Base-by-base conservation (phyloP, 2,888 invertebrate genomes). In the Drosophila kanekoi region DNA sequence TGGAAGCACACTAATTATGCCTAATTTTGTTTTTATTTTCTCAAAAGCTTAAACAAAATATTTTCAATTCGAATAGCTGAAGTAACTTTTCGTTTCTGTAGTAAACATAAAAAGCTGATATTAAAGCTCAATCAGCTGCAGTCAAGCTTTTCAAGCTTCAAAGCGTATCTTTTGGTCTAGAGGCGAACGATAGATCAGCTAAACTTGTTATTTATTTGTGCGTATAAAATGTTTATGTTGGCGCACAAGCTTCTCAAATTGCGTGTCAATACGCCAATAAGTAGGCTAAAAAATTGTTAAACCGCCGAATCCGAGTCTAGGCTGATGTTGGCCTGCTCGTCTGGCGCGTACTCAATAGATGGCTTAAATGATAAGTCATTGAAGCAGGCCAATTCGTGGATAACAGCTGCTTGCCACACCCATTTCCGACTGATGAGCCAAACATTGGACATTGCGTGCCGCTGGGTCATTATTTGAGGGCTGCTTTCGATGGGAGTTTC, bases 361-460 rank as follows among this genome's bases (percentile, higher is more conserved):
- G 75, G 68, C 75, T 76, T 72, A 63, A 63, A 75, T 67, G 75
- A 76, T 76, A 75, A 75, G 75, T 71, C 75, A 75, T 66, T 49
- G 71, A 37, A 52, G 71, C 70, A 40, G 44, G 66, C 48, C 71
- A 74, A 72, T 75, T 75, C 41, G 57, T 35, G 54, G 47, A 11
- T 16, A 38, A 38, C 49, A 37, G 37, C 49, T 49, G 49, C 23
- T 49, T 52, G 45, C 54, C 67, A 59, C 74, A 59, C 75, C 68
- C 51, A 51, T 16, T 57, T 37, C 44, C 57, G 32, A 44, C 35
- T 20, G 48, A 43, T 37, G 62, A 32, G 37, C 43, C 44, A 47
- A n/a, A 11, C 33, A 44, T 64, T 65, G 73, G 58, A 56, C 73
- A 70, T 86, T 75, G 86, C 86, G 86, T 86, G 86, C 38, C 57